phyloP scores from a whole-genome alignment of 2,113 vertebrate genomes.

The Bungarus multicinctus region DNA sequence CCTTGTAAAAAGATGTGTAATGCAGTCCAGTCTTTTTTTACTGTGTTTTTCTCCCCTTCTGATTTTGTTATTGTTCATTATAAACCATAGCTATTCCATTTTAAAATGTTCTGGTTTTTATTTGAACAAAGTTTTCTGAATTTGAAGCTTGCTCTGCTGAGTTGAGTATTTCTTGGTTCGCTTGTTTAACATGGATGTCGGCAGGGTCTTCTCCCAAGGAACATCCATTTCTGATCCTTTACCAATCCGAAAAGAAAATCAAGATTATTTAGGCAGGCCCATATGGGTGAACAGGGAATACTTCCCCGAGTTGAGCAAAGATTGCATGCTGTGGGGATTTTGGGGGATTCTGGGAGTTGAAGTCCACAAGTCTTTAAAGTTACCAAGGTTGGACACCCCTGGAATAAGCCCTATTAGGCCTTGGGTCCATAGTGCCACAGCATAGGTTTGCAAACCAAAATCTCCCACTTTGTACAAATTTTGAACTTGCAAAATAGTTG shows the following conservation, averaged over 20 bases:
- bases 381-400: not conserved
- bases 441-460: not conserved
- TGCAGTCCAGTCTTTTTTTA: slow-evolving; percentile 10
- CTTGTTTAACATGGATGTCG: not conserved
- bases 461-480: not conserved
- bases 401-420: not conserved
- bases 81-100: slow-evolving; percentile 60
- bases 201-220: not conserved
- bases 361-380: not conserved
- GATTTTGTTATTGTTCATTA: slow-evolving; percentile 36
- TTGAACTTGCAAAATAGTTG: not conserved
- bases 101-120: slow-evolving; percentile 45
- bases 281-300: not conserved
- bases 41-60: not conserved
- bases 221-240: not conserved
- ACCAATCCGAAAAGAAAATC: not conserved
- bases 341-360: not conserved
- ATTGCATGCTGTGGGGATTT: not conserved
- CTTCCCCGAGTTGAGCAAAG: not conserved
- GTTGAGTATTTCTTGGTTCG: not conserved
- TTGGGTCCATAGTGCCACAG: not conserved
- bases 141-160: slow-evolving; percentile 52
- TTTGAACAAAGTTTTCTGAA: slow-evolving; percentile 64
- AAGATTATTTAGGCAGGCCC: not conserved
- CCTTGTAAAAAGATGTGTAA: slow-evolving; percentile 42